These are phyloP conservation scores for Thymelicus acteon DNA, from an alignment of 2,888 invertebrate species.

Conservation along the genomic window DNA sequence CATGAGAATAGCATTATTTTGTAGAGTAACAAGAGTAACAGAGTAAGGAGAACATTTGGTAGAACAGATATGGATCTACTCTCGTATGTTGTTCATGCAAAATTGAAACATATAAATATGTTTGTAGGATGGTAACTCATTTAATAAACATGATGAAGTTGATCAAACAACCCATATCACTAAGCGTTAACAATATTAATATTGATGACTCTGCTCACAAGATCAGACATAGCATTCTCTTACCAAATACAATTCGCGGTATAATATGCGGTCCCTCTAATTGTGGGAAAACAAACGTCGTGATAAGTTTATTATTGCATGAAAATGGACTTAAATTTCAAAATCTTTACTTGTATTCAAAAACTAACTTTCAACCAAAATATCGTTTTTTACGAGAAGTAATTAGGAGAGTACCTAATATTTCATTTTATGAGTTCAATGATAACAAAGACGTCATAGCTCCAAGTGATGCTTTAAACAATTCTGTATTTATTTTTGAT, in stretches of 20 bases:
- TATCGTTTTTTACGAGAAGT: conserved; percentile 39
- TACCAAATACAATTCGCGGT: conserved; percentile 39
- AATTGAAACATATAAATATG: conserved; percentile 8
- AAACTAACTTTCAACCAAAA: conserved; percentile 41
- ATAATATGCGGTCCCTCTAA: conserved; percentile 42
- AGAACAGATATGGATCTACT: conserved; percentile 3
- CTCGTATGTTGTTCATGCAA: conserved; percentile 1
- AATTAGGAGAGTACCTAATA: conserved; percentile 31
- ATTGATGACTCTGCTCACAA: conserved; percentile 8
- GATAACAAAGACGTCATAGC: conserved; percentile 40
- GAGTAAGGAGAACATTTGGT: conserved; percentile 2
- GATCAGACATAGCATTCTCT: conserved; percentile 38
- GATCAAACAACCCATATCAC: conserved; percentile 37
- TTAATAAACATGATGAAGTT: conserved; percentile 32
- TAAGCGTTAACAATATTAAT: conserved; percentile 37
- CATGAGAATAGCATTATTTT: conserved; percentile 7
- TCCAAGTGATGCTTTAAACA: conserved; percentile 40
- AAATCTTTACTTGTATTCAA: conserved; percentile 41
- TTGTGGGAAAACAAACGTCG: conserved; percentile 43
- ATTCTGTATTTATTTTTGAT: conserved; percentile 17
- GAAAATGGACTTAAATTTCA: conserved; percentile 41
- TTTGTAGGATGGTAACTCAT: conserved; percentile 5
- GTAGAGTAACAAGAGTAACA: background rate
- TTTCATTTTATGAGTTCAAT: conserved; percentile 34
- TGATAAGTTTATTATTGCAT: conserved; percentile 41